Evolutionary conservation across 2,797 vertebrate genomes (phyloP).

Genomic region (Gymnodraco acuticeps): DNA sequence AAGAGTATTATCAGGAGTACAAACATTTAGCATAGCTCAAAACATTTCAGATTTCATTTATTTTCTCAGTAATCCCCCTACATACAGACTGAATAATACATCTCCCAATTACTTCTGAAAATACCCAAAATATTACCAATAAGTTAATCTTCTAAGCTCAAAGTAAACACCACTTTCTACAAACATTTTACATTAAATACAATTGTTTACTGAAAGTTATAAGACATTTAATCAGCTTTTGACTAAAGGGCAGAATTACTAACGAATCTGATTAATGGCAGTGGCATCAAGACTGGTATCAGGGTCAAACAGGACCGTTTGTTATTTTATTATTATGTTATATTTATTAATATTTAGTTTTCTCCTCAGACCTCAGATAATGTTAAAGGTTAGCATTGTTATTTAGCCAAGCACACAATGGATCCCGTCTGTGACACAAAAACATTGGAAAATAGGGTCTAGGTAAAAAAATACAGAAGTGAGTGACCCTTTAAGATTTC

Average conservation of each 20-base stretch:
- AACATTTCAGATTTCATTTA: background rate
- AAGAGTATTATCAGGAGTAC: background rate
- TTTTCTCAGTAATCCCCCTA: background rate
- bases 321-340: background rate
- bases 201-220: slow-evolving; percentile 8
- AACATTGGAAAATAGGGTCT: too few species aligned
- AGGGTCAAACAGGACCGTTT: slow-evolving; percentile 5
- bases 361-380: too few species aligned
- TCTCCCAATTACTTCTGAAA: background rate
- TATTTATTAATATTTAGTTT: too few species aligned
- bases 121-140: too few species aligned
- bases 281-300: slow-evolving; percentile 5
- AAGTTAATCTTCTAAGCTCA: too few species aligned
- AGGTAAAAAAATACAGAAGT: too few species aligned
- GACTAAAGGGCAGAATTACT: background rate
- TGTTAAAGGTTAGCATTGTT: too few species aligned
- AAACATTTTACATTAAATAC: background rate
- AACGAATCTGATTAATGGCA: slow-evolving; percentile 14
- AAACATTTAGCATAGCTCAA: background rate
- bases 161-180: background rate
- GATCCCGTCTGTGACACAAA: too few species aligned
- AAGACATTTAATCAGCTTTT: slow-evolving; percentile 2
- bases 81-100: background rate
- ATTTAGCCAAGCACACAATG: too few species aligned
- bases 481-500: background rate